Percentiles rank a stretch among this genome's conserved stretches.
Evolutionary conservation across 2,888 invertebrate genomes (phyloP).

Genomic region (Meandrusa payeni): DNA sequence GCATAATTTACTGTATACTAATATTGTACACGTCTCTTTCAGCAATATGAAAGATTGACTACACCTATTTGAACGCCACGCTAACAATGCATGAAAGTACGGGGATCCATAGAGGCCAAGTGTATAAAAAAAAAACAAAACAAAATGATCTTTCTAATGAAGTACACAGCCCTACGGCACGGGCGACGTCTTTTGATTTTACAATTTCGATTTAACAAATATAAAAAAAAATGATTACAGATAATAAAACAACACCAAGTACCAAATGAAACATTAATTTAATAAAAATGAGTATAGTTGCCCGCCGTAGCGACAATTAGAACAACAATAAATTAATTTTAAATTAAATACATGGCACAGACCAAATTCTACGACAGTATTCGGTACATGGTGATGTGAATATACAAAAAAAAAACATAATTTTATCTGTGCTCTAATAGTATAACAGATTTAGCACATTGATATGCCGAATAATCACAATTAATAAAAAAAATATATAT

Average conservation of each 20-base stretch:
- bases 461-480: conserved; percentile 63
- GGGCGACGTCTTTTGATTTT: conserved; percentile 61
- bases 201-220: conserved; percentile 42
- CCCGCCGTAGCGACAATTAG: conserved; percentile 46
- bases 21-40: conserved; percentile 75
- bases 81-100: conserved; percentile 38
- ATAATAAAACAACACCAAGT: conserved; percentile 68
- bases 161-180: conserved; percentile 43
- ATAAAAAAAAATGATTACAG: conserved; percentile 56
- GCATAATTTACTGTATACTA: conserved; percentile 70
- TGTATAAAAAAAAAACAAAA: conserved; percentile 39
- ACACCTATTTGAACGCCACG: conserved; percentile 37
- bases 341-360: conserved; percentile 78
- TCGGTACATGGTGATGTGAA: conserved; percentile 68
- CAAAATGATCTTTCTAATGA: conserved; percentile 38
- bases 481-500: conserved; percentile 59
- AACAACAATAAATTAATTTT: conserved; percentile 69
- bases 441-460: conserved; percentile 53
- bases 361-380: conserved; percentile 66
- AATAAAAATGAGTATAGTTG: conserved; percentile 54
- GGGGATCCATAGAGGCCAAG: conserved; percentile 35
- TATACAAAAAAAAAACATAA: conserved; percentile 47
- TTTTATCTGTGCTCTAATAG: conserved; percentile 49
- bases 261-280: conserved; percentile 68
- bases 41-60: conserved; percentile 66